Evolutionary conservation across 2,113 vertebrate genomes (phyloP).

Genomic region (Mellivora capensis): DNA sequence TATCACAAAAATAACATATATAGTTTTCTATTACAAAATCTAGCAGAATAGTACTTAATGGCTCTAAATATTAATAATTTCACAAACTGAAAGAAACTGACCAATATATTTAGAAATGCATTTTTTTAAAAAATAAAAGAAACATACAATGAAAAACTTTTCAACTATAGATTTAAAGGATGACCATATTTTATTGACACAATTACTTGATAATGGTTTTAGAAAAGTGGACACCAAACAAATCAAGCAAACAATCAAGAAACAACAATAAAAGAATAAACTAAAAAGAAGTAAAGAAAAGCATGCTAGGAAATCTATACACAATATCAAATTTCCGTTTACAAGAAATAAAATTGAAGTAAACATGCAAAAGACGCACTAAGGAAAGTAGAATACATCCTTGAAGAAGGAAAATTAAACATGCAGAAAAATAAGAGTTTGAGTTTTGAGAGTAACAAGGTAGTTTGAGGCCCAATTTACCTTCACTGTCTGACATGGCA

Average conservation of each 20-base stretch:
- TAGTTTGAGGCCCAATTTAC: constrained; percentile 92
- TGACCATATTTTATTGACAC: constrained; percentile 63
- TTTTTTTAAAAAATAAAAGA: neutral
- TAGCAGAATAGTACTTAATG: neutral
- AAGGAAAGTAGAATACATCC: constrained; percentile 72
- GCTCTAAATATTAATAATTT: neutral
- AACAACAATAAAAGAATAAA: constrained; percentile 68
- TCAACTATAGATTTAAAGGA: constrained; percentile 27
- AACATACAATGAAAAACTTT: constrained; percentile 29
- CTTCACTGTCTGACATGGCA: constrained; percentile 99
- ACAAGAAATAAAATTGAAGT: constrained; percentile 57
- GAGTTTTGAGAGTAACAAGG: constrained; percentile 84
- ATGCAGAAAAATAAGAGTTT: constrained; percentile 91
- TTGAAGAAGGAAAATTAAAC: constrained; percentile 83
- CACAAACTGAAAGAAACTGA: constrained; percentile 27
- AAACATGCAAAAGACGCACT: constrained; percentile 78
- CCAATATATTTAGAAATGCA: neutral
- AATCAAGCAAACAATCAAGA: constrained; percentile 73
- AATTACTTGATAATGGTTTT: constrained; percentile 39
- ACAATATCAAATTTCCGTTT: constrained; percentile 61
- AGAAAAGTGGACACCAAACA: constrained; percentile 68
- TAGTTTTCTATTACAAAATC: constrained; percentile 8
- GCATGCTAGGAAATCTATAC: constrained; percentile 80
- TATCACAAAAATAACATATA: neutral
- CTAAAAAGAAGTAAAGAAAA: constrained; percentile 70